Evolutionary conservation across 2,113 vertebrate species (phyloP).

Genomic region (Heptranchias perlo): DNA sequence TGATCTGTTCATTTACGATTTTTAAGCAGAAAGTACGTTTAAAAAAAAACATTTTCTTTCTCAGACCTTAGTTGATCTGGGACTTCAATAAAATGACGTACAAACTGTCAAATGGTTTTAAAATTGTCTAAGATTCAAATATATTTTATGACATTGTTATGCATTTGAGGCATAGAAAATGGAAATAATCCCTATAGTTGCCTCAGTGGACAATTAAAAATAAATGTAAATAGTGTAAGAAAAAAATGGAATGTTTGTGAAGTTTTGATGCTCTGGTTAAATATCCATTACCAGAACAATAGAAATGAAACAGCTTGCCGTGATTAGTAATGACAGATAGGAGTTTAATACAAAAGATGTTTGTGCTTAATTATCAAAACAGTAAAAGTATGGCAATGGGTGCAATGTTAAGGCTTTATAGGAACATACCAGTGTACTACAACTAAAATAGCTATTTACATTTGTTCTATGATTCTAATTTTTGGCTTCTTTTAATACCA

Average conservation of each 20-base stretch:
- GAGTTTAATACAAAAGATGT: slow-evolving; percentile 24
- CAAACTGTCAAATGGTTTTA: not conserved
- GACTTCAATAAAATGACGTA: not conserved
- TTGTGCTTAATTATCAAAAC: slow-evolving; percentile 30
- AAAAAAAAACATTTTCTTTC: not conserved
- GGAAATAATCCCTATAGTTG: not conserved
- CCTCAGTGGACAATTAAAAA: slow-evolving; percentile 8
- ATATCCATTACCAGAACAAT: not conserved
- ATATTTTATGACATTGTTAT: not conserved
- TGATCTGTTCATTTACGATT: slow-evolving; percentile 3
- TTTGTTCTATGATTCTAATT: slow-evolving; percentile 30
- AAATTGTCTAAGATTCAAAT: not conserved
- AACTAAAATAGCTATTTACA: slow-evolving; percentile 36
- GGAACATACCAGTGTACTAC: slow-evolving; percentile 26
- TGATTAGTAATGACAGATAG: slow-evolving; percentile 23
- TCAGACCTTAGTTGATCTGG: not conserved
- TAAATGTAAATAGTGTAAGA: slow-evolving; percentile 19
- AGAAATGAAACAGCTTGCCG: slow-evolving; percentile 16
- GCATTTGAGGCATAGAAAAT: not conserved
- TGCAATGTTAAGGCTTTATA: slow-evolving; percentile 36
- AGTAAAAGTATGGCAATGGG: slow-evolving; percentile 30
- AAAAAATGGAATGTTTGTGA: slow-evolving; percentile 26
- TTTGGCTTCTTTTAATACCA: slow-evolving; percentile 36
- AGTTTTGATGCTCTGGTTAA: not conserved
- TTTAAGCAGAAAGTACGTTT: slow-evolving; percentile 1